phyloP scores from a whole-genome alignment of 2,888 invertebrate genomes.

The Drosophila silvestris region DNA sequence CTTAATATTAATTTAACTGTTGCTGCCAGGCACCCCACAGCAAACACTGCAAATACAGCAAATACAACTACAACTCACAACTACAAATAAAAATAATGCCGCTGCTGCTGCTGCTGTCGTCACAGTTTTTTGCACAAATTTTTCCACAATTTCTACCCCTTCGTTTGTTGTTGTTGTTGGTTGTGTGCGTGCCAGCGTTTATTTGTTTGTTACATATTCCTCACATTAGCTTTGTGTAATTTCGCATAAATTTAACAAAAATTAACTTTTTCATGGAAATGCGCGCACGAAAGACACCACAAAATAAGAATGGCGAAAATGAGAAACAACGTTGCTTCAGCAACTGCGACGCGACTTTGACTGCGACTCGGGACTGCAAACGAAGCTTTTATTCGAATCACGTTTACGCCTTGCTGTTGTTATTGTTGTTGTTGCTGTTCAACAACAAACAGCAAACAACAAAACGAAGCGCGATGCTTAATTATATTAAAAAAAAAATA shows the following conservation, averaged over 20 bases:
- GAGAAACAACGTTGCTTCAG: constrained; percentile 38
- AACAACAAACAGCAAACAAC: constrained; percentile 36
- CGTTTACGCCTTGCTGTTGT: constrained; percentile 43
- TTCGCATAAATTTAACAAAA: constrained; percentile 70
- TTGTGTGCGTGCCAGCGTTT: constrained; percentile 52
- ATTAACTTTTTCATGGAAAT: constrained; percentile 65
- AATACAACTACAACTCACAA: constrained; percentile 32
- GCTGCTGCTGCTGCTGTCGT: constrained; percentile 58
- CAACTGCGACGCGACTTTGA: constrained; percentile 2
- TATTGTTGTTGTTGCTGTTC: constrained; percentile 16
- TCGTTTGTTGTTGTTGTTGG: constrained; percentile 24
- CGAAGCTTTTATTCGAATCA: constrained; percentile 51
- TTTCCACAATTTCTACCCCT: constrained; percentile 52
- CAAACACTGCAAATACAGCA: constrained; percentile 26
- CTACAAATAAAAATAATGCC: constrained; percentile 29
- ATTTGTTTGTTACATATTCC: constrained; percentile 61
- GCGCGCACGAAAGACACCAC: constrained; percentile 60
- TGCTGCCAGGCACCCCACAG: constrained; percentile 38
- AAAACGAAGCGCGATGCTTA: constrained; percentile 49
- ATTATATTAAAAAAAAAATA: constrained; percentile 23
- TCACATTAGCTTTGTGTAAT: constrained; percentile 60
- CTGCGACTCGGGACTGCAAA: constrained; percentile 13
- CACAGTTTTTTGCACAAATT: constrained; percentile 79
- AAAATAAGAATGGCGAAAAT: constrained; percentile 45
- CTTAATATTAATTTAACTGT: constrained; percentile 73